Conservation (phyloP, 37 sponge, comb jelly and placozoan genomes). For the Chondrosia reniformis region DNA sequence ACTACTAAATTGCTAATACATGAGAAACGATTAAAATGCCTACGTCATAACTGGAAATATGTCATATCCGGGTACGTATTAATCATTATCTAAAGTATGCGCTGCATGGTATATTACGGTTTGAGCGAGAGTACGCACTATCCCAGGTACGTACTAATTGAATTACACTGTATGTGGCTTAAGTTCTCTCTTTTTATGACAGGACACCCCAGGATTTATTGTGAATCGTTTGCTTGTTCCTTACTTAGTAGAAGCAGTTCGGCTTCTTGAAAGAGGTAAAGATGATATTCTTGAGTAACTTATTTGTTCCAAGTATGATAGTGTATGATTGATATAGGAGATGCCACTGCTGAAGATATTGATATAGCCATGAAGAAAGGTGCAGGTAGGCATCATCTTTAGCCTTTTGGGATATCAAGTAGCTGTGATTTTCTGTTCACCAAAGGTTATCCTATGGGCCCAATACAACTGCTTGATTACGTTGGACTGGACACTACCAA, state of each 20-base stretch:
- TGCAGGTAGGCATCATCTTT: slow-evolving; percentile 85
- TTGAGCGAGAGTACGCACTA: too few relatives aligned
- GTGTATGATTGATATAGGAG: slow-evolving; percentile 71
- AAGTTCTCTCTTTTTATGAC: neutral
- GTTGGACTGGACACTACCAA: slow-evolving; percentile 89
- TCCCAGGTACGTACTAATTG: too few relatives aligned
- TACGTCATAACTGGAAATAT: too few relatives aligned
- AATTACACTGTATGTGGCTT: too few relatives aligned
- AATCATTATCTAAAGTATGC: too few relatives aligned
- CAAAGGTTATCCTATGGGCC: slow-evolving; percentile 98
- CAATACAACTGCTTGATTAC: slow-evolving; percentile 91
- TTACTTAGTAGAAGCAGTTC: slow-evolving; percentile 83
- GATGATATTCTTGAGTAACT: too few relatives aligned
- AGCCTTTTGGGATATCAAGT: too few relatives aligned
- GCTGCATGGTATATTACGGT: too few relatives aligned
- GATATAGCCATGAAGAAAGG: slow-evolving; percentile 97
- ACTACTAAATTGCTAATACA: too few relatives aligned
- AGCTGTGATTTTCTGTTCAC: neutral
- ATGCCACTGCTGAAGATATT: slow-evolving; percentile 82
- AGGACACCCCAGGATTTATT: slow-evolving; percentile 93
- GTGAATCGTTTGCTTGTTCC: slow-evolving; percentile 95
- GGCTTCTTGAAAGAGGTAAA: slow-evolving; percentile 94
- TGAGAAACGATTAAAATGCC: too few relatives aligned
- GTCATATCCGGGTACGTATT: too few relatives aligned
- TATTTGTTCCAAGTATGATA: too few relatives aligned